A percentile compares a stretch with the other conserved stretches of the same genome.
Evolutionary conservation across 2,797 vertebrate species (phyloP).

Genomic region (Atherinosoma microstoma): DNA sequence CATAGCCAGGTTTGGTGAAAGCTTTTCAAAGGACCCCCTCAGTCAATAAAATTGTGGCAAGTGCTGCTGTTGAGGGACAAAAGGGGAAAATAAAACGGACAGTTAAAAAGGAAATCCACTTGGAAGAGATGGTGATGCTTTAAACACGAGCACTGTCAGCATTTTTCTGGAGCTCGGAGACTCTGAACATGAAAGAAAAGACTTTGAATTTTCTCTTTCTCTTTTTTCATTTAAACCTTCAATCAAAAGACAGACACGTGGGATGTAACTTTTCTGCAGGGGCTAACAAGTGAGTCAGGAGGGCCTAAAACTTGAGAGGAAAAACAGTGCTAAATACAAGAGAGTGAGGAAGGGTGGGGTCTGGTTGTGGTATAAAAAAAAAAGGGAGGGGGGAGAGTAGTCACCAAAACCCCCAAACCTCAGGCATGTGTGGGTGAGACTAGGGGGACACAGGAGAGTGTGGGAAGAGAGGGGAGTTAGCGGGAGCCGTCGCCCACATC

Average conservation of each 20-base stretch:
- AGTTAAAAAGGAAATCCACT: conserved; percentile 67
- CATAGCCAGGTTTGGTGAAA: conserved; percentile 54
- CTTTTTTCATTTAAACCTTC: conserved; percentile 33
- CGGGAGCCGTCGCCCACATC: conserved; percentile 88
- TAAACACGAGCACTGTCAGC: conserved; percentile 73
- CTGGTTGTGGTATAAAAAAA: conserved; percentile 59
- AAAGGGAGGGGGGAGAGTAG: conserved; percentile 43
- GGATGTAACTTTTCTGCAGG: conserved; percentile 20
- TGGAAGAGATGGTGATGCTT: conserved; percentile 66
- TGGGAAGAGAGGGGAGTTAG: conserved; percentile 35
- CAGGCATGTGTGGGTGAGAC: conserved; percentile 89
- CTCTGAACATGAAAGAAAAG: conserved; percentile 60
- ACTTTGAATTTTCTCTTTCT: conserved; percentile 47
- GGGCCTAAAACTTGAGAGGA: conserved; percentile 11
- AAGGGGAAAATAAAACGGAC: conserved; percentile 37
- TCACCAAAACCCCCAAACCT: conserved; percentile 85
- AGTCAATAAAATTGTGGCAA: conserved; percentile 19
- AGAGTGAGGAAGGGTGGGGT: conserved; percentile 61
- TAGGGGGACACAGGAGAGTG: conserved; percentile 51
- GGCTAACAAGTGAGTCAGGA: conserved; percentile 37
- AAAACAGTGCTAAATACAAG: conserved; percentile 32
- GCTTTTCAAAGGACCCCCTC: conserved; percentile 45
- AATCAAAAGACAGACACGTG: conserved; percentile 29
- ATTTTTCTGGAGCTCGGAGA: conserved; percentile 63
- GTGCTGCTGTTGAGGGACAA: conserved; percentile 49